Conservation (phyloP, 2,888 invertebrate species). For the Platycheirus rosarum region DNA sequence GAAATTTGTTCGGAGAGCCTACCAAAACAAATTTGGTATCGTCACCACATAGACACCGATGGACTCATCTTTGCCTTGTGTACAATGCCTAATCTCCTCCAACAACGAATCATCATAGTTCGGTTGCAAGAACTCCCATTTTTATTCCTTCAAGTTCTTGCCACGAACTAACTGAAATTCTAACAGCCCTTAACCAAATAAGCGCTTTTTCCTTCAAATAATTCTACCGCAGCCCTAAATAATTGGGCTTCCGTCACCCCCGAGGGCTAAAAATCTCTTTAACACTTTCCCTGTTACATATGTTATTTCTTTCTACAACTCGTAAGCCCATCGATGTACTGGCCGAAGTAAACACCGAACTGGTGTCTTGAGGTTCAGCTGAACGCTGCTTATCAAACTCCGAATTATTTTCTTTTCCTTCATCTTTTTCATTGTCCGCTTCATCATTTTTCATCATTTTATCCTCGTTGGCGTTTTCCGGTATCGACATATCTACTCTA, state of each 20-base stretch:
- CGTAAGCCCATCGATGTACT: too few relatives aligned
- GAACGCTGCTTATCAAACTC: too few relatives aligned
- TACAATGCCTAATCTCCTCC: too few relatives aligned
- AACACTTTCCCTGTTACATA: not conserved
- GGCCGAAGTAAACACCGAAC: too few relatives aligned
- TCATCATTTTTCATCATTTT: not conserved
- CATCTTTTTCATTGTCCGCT: not conserved
- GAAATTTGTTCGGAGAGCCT: too few relatives aligned
- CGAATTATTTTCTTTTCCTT: not conserved
- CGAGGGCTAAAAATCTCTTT: not conserved
- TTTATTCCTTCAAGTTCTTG: not conserved
- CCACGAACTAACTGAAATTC: not conserved
- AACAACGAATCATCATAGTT: too few relatives aligned
- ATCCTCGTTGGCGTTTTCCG: not conserved
- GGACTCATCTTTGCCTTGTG: too few relatives aligned
- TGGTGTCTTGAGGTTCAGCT: too few relatives aligned
- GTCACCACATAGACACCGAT: too few relatives aligned
- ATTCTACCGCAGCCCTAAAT: not conserved
- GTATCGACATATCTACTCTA: not conserved
- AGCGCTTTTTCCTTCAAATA: not conserved
- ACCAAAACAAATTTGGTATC: too few relatives aligned
- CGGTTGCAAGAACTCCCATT: not conserved
- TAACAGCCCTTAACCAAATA: not conserved
- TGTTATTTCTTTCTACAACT: too few relatives aligned
- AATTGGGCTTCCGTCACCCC: conserved; percentile 9